These are phyloP conservation scores for Mesoclemmys tuberculata DNA, from an alignment of 2,113 vertebrate genomes.

Conservation along the genomic window DNA sequence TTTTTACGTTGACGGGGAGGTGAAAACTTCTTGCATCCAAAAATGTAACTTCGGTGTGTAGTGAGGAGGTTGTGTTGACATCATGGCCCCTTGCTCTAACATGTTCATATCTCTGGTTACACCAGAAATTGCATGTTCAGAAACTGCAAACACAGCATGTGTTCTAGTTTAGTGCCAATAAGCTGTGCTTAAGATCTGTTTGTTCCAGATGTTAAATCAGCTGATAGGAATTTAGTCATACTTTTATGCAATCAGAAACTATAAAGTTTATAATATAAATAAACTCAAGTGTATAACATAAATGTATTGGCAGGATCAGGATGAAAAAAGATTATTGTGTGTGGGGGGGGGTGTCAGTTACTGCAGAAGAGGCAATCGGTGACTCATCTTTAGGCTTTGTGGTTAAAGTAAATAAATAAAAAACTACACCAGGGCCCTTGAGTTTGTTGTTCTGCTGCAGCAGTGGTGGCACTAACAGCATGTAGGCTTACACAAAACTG, in stretches of 20 bases:
- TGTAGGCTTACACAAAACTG: too few relatives aligned
- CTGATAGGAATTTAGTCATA: background rate
- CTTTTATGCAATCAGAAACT: background rate
- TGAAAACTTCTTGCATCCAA: background rate
- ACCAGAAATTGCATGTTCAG: background rate
- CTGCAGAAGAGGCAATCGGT: background rate
- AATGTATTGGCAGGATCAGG: rapidly evolving
- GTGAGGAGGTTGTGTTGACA: background rate
- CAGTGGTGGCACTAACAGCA: background rate
- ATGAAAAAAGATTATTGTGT: background rate
- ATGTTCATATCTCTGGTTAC: background rate
- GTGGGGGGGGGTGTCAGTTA: too few relatives aligned
- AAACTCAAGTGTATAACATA: background rate
- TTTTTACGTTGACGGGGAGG: background rate
- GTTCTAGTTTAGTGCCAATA: background rate
- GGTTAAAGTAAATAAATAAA: background rate
- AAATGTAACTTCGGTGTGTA: background rate
- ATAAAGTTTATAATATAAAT: too few relatives aligned
- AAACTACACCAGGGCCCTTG: background rate
- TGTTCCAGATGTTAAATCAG: background rate
- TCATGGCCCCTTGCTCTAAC: background rate
- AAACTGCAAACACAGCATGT: background rate
- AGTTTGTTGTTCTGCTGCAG: background rate
- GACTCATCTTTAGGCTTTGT: background rate
- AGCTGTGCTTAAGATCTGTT: background rate